Conservation (phyloP, 2,888 invertebrate genomes). For the Colostygia pectinataria region DNA sequence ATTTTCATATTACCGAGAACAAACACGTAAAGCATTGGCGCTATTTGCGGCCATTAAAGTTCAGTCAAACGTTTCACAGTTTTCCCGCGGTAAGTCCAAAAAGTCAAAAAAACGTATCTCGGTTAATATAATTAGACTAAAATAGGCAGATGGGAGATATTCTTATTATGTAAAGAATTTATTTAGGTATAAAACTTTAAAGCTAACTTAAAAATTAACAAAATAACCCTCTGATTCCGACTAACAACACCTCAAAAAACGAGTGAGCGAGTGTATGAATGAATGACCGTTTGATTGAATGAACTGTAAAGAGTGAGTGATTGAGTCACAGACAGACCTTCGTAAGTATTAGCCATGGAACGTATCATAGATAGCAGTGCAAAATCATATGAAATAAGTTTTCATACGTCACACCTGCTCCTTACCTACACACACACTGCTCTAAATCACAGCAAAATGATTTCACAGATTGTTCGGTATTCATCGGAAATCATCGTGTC, state of each 20-base stretch:
- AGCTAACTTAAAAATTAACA: conserved; percentile 18
- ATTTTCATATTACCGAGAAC: conserved; percentile 61
- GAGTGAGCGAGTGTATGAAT: conserved; percentile 6
- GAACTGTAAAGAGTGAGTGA: conserved; percentile 8
- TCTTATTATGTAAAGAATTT: conserved; percentile 3
- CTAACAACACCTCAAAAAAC: conserved; percentile 16
- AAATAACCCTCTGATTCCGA: conserved; percentile 24
- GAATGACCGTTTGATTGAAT: neutral
- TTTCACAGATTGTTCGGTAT: too few species aligned
- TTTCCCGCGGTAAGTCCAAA: conserved; percentile 75
- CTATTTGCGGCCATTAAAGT: conserved; percentile 81
- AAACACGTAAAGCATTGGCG: conserved; percentile 79
- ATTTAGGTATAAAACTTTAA: conserved; percentile 2
- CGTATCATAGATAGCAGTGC: too few species aligned
- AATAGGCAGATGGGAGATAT: neutral
- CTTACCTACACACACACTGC: too few species aligned
- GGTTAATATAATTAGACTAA: neutral
- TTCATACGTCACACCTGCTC: too few species aligned
- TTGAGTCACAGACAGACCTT: too few species aligned
- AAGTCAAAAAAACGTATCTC: conserved; percentile 15
- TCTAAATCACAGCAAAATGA: too few species aligned
- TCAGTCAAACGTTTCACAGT: conserved; percentile 74
- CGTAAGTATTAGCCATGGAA: too few species aligned
- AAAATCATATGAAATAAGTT: too few species aligned
- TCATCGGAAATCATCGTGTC: too few species aligned